Evolutionary conservation across 2,888 invertebrate genomes (phyloP).

Genomic region (Diaprepes abbreviatus): DNA sequence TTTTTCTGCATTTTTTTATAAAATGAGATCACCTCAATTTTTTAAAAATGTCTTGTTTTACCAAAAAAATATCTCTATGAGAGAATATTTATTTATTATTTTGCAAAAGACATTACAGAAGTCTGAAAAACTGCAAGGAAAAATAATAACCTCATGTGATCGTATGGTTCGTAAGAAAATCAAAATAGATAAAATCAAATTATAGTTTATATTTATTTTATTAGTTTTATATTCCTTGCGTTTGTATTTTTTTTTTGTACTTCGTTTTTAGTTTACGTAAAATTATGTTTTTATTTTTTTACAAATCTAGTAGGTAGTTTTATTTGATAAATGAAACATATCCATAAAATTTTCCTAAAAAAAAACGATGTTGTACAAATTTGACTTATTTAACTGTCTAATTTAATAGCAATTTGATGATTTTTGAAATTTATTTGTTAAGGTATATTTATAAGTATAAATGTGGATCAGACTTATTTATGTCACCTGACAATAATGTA

Average conservation of each 20-base stretch:
- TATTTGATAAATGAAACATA: slow-evolving; percentile 42
- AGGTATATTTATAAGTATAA: slow-evolving; percentile 11
- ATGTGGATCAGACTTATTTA: slow-evolving; percentile 19
- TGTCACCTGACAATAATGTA: slow-evolving; percentile 41
- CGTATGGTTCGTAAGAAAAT: neutral
- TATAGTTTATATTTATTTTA: neutral
- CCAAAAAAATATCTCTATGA: neutral
- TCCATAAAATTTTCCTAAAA: slow-evolving; percentile 35
- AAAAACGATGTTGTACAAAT: slow-evolving; percentile 43
- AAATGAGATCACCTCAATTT: slow-evolving; percentile 1
- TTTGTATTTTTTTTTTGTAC: neutral
- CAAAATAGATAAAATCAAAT: neutral
- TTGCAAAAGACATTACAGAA: slow-evolving; percentile 6
- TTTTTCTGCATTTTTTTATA: slow-evolving; percentile 16
- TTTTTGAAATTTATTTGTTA: slow-evolving; percentile 20
- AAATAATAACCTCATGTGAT: neutral
- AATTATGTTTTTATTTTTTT: slow-evolving; percentile 28
- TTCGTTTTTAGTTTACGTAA: slow-evolving; percentile 10
- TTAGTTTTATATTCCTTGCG: neutral
- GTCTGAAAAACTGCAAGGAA: neutral
- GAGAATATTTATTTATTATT: neutral
- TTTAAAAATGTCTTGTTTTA: neutral
- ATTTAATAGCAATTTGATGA: slow-evolving; percentile 22
- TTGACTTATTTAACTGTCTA: slow-evolving; percentile 20
- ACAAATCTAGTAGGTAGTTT: slow-evolving; percentile 14